Evolutionary conservation across 2,797 vertebrate species (phyloP).

Genomic region (Scleropages formosus): DNA sequence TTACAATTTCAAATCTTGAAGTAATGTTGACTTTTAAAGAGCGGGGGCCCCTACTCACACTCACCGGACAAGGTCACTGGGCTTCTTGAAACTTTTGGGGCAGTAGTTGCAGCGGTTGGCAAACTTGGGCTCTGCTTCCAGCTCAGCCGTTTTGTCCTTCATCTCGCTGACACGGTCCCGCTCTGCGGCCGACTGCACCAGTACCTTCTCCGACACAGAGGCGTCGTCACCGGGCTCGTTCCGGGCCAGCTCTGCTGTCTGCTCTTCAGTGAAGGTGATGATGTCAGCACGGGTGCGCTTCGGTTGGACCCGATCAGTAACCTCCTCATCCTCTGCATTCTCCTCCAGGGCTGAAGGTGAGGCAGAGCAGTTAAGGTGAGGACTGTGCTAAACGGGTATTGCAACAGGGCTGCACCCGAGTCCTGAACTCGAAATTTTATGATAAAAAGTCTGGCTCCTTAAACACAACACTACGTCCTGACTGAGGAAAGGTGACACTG

Average conservation of each 20-base stretch:
- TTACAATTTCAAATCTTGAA: too few species aligned
- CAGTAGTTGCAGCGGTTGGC: constrained; percentile 91
- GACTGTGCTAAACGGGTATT: background rate
- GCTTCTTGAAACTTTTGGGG: constrained; percentile 99
- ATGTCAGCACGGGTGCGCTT: constrained; percentile 84
- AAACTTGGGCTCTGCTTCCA: constrained; percentile 90
- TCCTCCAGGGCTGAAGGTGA: constrained; percentile 47
- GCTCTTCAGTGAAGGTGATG: constrained; percentile 95
- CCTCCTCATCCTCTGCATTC: constrained; percentile 72
- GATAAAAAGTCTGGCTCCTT: too few species aligned
- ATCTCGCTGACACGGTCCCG: constrained; percentile 96
- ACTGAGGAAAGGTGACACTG: too few species aligned
- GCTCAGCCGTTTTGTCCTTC: constrained; percentile 86
- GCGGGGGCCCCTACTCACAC: background rate
- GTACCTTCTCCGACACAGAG: constrained; percentile 91
- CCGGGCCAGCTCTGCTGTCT: constrained; percentile 90
- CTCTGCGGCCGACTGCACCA: constrained; percentile 93
- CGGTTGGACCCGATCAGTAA: constrained; percentile 63
- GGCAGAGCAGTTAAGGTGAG: background rate
- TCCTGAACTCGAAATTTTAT: too few species aligned
- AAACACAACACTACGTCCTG: too few species aligned
- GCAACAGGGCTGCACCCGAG: too few species aligned
- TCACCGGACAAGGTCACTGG: constrained; percentile 95
- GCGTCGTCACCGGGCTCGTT: constrained; percentile 85
- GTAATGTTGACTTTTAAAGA: too few species aligned